Base-by-base conservation (phyloP, 2,797 vertebrate species). In the Meda fulgida region DNA sequence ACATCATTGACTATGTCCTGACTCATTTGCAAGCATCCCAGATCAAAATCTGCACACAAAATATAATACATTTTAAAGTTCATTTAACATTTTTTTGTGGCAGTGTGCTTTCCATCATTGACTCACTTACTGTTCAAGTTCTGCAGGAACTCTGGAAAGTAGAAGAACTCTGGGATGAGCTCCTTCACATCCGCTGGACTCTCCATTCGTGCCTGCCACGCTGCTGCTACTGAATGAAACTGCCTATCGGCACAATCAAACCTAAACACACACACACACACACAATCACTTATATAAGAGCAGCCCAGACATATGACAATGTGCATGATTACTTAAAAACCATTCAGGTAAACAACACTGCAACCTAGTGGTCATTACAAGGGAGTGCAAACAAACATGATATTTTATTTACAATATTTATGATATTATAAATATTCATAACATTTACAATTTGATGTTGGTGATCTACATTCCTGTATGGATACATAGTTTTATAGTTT, bases 111-210 rank as follows among this genome's bases (percentile, higher is more conserved):
- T n/a, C 51, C 14, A 46, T 76, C 4, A 55, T 1, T 11, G 31
- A 38, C 60, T 46, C 66, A 21, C 70, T 81, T 43, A 97, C 98
- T 95, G 0, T 99, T 99, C 93, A 96, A 95, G 93, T 99, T 99
- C 91, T 99, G 95, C 91, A 99, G 92, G 92, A 99, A 97, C 91
- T 99, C 98, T 0, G 97, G 96, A 90, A 97, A 98, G 92, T 98
- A 99, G 94, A 99, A 99, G 93, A 99, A 99, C 92, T 99, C 98
- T 0, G 98, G 98, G 87, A 99, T 98, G 89, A 99, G 96, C 93
- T 99, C 98, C 89, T 99, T 99, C 89, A 99, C 98, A 0, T 99
- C 98, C 0, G 96, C 97, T 0, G 97, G 98, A 91, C 97, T 99
- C 92, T 99, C 98, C 95, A 99, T 97, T 79, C 98, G 97, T 2